Percentiles rank a stretch among this genome's conserved stretches.
Evolutionary conservation across 2,113 vertebrate genomes (phyloP).

Genomic region (Gila orcuttii): DNA sequence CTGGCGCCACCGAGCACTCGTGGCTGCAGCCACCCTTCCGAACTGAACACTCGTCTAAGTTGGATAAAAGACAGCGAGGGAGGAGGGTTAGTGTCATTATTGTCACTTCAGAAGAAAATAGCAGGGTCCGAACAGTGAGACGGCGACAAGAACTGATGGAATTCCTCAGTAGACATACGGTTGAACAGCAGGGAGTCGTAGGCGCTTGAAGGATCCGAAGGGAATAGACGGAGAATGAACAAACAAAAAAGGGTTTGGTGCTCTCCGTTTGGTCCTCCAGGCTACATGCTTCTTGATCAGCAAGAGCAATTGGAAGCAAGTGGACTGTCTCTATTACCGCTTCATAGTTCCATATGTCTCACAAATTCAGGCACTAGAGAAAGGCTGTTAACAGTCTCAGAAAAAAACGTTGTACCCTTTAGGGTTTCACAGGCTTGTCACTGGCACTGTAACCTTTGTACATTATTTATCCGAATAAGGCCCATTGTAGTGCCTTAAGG

Average conservation of each 20-base stretch:
- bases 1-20: constrained; percentile 83
- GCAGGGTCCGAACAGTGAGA: constrained; percentile 6
- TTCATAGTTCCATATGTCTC: neutral
- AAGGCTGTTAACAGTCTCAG: neutral
- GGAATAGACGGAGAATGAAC: neutral
- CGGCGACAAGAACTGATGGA: neutral
- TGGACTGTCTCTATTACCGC: neutral
- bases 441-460: neutral
- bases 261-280: neutral
- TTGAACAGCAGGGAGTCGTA: neutral
- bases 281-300: constrained; percentile 5
- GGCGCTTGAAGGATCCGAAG: neutral
- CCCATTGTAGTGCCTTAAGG: neutral
- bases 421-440: neutral
- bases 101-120: constrained; percentile 11
- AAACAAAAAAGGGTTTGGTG: neutral
- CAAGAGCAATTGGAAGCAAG: neutral
- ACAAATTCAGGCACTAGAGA: neutral
- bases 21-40: constrained; percentile 88
- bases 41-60: constrained; percentile 81
- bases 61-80: neutral
- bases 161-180: constrained; percentile 8
- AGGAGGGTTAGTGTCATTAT: neutral
- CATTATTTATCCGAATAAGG: neutral
- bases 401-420: neutral